These are phyloP conservation scores for Cyanoliseus patagonus DNA, from an alignment of 2,113 vertebrate species.

Conservation along the genomic window DNA sequence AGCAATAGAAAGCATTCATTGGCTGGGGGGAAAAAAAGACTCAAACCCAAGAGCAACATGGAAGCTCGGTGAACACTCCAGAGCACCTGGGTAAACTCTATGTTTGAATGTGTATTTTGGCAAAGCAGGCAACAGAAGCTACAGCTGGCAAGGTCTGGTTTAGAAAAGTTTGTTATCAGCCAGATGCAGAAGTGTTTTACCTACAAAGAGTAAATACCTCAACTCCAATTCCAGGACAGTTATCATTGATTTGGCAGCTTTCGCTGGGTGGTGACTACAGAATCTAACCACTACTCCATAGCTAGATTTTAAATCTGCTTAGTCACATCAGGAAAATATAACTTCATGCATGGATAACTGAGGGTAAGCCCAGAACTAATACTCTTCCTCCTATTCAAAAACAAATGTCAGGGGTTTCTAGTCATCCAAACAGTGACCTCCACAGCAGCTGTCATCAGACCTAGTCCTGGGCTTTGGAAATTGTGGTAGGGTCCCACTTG, in stretches of 20 bases:
- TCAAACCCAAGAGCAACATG: not conserved
- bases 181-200: not conserved
- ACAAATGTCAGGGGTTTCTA: not conserved
- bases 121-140: not conserved
- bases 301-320: slow-evolving; percentile 2
- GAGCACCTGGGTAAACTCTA: not conserved
- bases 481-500: not conserved
- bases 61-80: not conserved
- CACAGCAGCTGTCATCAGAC: not conserved
- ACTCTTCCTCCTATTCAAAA: not conserved
- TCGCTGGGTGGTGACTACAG: not conserved
- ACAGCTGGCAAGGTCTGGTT: not conserved
- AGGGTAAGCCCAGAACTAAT: not conserved
- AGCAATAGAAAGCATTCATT: not conserved
- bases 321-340: not conserved
- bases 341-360: not conserved
- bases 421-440: not conserved
- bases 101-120: not conserved
- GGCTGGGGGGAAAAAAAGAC: not conserved
- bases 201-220: not conserved
- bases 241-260: not conserved
- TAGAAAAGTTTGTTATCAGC: not conserved
- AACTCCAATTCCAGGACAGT: not conserved
- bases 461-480: not conserved
- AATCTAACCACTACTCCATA: not conserved